phyloP scores from a whole-genome alignment of 2,797 vertebrate genomes.

The Diplodus puntazzo region DNA sequence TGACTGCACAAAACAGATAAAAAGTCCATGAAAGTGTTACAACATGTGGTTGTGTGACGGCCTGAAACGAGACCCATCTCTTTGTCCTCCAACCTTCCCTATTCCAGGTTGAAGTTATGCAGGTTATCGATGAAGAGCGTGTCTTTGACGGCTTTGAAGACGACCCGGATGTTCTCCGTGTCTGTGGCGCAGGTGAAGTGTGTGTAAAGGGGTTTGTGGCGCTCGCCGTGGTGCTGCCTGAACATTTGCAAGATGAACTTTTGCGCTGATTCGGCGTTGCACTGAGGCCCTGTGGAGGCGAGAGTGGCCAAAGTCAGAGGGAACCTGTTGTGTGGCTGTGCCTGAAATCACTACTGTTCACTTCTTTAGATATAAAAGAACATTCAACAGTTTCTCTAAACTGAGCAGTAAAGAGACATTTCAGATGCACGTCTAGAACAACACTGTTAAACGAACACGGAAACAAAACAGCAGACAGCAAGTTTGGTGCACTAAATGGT shows the following conservation, averaged over 20 bases:
- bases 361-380: too few relatives aligned
- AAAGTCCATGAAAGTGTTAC: conserved; percentile 30
- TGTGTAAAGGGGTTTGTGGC: conserved; percentile 85
- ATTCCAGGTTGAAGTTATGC: conserved; percentile 80
- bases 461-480: neutral
- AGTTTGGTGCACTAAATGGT: neutral
- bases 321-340: neutral
- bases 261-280: conserved; percentile 83
- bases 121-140: conserved; percentile 87
- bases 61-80: neutral
- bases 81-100: conserved; percentile 25
- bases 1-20: conserved; percentile 19
- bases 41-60: conserved; percentile 14
- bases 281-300: conserved; percentile 81
- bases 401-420: neutral
- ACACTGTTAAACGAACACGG: neutral
- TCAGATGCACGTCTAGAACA: neutral
- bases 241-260: conserved; percentile 90
- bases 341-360: too few relatives aligned
- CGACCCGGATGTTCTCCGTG: conserved; percentile 89
- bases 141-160: conserved; percentile 90
- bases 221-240: conserved; percentile 82
- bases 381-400: too few relatives aligned
- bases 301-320: neutral
- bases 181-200: conserved; percentile 93